Conservation (phyloP, 1,140 invertebrate genomes). For the Chironomus striatipennis region DNA sequence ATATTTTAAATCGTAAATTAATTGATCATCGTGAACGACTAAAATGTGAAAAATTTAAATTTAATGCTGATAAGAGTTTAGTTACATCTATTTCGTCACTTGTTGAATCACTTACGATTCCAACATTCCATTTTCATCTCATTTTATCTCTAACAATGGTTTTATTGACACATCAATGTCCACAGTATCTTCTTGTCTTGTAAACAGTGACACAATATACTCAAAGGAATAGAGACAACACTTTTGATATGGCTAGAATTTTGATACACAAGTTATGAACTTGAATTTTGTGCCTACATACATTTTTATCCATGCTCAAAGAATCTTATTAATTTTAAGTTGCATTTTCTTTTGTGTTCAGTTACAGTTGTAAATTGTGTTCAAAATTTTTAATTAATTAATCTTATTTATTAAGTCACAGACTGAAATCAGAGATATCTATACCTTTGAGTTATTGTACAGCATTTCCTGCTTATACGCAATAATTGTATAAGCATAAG, state of each 20-base stretch:
- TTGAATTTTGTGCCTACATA: too few species aligned
- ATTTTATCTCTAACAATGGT: slow-evolving; percentile 52
- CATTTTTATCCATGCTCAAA: too few species aligned
- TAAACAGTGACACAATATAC: slow-evolving; percentile 31
- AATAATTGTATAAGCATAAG: not conserved
- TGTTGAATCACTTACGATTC: slow-evolving; percentile 41
- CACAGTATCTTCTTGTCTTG: slow-evolving; percentile 41
- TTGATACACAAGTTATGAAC: too few species aligned
- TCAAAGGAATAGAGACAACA: not conserved
- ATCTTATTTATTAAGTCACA: too few species aligned
- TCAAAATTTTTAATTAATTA: not conserved
- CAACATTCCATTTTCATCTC: slow-evolving; percentile 48
- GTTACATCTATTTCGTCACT: slow-evolving; percentile 28
- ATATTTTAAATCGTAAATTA: slow-evolving; percentile 20
- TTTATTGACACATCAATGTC: slow-evolving; percentile 51
- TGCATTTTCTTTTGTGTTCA: too few species aligned
- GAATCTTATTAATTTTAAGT: too few species aligned
- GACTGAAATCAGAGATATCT: not conserved
- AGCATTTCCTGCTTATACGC: slow-evolving; percentile 17
- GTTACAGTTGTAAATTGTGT: too few species aligned
- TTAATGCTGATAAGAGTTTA: not conserved
- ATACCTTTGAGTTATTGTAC: too few species aligned
- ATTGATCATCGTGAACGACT: slow-evolving; percentile 12
- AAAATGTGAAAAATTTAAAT: slow-evolving; percentile 8
- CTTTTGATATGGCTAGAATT: too few species aligned